Base-by-base conservation (phyloP, 2,113 vertebrate genomes). In the Xiphorhynchus elegans region DNA sequence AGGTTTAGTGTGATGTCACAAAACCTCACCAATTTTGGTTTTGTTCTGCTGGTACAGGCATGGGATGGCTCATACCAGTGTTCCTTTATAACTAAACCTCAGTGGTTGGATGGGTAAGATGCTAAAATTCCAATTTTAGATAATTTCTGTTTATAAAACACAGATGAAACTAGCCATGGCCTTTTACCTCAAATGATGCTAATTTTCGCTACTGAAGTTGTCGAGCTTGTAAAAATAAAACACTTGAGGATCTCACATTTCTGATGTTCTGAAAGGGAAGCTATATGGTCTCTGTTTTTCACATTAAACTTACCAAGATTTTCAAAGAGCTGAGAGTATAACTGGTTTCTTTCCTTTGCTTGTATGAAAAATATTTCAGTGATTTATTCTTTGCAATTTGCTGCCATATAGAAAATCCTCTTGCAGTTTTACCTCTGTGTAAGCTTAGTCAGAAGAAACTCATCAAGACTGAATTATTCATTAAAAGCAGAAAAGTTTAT, bases 21-120 rank as follows among this genome's bases (percentile, higher is more conserved):
- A 93, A 95, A 80, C 66, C 53, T 89, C 74, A 76, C 7, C 28
- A 58, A 42, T 87, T 95, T 89, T 77, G 40, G n/a, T n/a, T 95
- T 94, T 85, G 10, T 77, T 88, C 55, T 17, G 2, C 39, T 77
- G 56, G 31, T 50, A 74, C 55, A 50, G 40, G 46, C 46, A 44
- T 31, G 21, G 29, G 14, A 50, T 62, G 23, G 37, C 18, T 73
- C 29, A 40, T 29, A 85, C 10, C 28, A 84, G 24, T 44, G 31
- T 21, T 78, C 19, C 10, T 87, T 90, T 68, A 37, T 78, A 90
- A 76, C 17, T 76, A 80, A 85, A 59, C 26, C 29, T 50, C 67
- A 74, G 63, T 58, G 39, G 50, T 13, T 87, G 35, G n/a, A 76
- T 49, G 46, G 50, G 24, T 64, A 91, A 77, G 33, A 80, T 52